Evolutionary conservation across 1,140 invertebrate species (phyloP).

Genomic region (Acromyrmex charruanus): DNA sequence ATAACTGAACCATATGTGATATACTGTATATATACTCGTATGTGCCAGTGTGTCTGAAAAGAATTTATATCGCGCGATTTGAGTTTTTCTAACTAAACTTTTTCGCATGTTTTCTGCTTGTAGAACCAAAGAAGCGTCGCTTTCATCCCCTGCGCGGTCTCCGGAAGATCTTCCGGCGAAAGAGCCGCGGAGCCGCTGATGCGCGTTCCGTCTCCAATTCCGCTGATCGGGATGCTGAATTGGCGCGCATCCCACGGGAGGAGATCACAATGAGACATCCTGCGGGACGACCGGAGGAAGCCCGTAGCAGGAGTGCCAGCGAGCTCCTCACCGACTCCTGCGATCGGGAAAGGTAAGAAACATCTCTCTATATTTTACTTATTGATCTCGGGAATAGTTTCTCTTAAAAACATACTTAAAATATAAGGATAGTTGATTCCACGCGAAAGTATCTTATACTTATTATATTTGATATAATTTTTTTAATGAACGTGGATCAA

Average conservation of each 20-base stretch:
- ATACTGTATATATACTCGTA: not conserved
- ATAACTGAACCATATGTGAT: not conserved
- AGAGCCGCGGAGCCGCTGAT: constrained; percentile 86
- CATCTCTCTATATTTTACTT: not conserved
- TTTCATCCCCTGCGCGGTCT: constrained; percentile 89
- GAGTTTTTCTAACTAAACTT: not conserved
- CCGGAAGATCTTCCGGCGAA: constrained; percentile 90
- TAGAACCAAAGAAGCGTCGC: constrained; percentile 89
- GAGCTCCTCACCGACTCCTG: constrained; percentile 88
- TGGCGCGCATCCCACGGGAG: constrained; percentile 74
- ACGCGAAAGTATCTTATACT: not conserved
- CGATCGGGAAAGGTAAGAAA: constrained; percentile 80
- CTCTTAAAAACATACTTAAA: not conserved
- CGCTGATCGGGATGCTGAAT: constrained; percentile 70
- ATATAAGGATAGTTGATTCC: not conserved
- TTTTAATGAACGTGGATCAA: too few relatives aligned
- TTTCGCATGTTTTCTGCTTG: constrained; percentile 65
- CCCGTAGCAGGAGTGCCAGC: constrained; percentile 90
- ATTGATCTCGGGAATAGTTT: not conserved
- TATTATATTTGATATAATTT: too few relatives aligned
- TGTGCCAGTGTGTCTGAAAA: not conserved
- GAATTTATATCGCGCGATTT: not conserved
- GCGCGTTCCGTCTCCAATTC: constrained; percentile 73
- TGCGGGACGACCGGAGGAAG: constrained; percentile 85
- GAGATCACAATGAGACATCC: constrained; percentile 84